Evolutionary conservation across 64 coral and sea anemone genomes (phyloP).

Genomic region (Pocillopora verrucosa): DNA sequence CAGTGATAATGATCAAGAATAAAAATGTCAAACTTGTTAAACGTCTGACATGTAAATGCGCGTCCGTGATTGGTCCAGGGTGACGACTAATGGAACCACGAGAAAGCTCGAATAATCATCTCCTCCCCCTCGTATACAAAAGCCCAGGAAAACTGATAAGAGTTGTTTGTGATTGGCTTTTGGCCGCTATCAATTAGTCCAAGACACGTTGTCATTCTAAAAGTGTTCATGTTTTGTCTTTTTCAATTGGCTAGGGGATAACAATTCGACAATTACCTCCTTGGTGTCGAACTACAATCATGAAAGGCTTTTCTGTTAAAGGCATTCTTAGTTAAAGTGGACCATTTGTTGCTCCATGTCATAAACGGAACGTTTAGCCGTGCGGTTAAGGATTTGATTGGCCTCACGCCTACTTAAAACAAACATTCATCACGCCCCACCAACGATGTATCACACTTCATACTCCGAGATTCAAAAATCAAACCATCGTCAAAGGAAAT

Average conservation of each 20-base stretch:
- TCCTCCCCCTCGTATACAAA: slow-evolving; percentile 95
- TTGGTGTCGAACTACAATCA: slow-evolving; percentile 83
- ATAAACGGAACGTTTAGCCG: slow-evolving; percentile 42
- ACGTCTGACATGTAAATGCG: slow-evolving; percentile 86
- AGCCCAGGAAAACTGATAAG: slow-evolving; percentile 94
- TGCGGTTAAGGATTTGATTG: slow-evolving; percentile 45
- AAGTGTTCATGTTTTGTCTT: slow-evolving; percentile 84
- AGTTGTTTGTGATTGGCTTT: slow-evolving; percentile 77
- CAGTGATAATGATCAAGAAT: slow-evolving; percentile 99
- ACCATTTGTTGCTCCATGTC: slow-evolving; percentile 64
- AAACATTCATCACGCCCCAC: slow-evolving; percentile 38
- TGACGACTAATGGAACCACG: slow-evolving; percentile 88
- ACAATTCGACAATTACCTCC: slow-evolving; percentile 91
- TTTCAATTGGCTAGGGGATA: slow-evolving; percentile 86
- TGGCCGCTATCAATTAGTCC: slow-evolving; percentile 88
- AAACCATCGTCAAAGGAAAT: slow-evolving; percentile 35
- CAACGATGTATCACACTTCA: slow-evolving; percentile 20
- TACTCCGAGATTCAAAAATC: slow-evolving; percentile 27
- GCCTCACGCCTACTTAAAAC: slow-evolving; percentile 41
- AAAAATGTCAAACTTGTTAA: slow-evolving; percentile 99
- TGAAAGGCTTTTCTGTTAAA: slow-evolving; percentile 74
- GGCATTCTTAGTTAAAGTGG: slow-evolving; percentile 69
- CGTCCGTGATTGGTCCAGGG: slow-evolving; percentile 73
- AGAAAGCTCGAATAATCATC: slow-evolving; percentile 87
- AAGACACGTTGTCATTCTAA: slow-evolving; percentile 97